These are phyloP conservation scores for Malurus cyaneus DNA, from an alignment of 2,113 vertebrate species.

Conservation along the genomic window DNA sequence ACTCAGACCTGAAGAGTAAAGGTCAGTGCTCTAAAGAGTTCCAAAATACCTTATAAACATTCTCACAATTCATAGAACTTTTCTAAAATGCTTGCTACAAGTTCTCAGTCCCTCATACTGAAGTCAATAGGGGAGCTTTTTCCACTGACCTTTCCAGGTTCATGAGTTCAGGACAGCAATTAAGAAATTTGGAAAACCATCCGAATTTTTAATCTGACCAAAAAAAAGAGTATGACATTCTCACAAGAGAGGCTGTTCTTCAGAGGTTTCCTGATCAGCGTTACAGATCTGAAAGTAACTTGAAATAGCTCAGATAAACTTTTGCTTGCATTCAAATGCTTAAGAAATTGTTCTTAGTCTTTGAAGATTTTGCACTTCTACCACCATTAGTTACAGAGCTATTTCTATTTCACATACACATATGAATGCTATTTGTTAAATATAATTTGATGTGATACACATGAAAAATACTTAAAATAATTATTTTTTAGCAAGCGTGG, in stretches of 20 bases:
- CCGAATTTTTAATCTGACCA: neutral
- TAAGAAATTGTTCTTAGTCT: neutral
- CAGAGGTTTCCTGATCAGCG: neutral
- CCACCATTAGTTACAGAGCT: neutral
- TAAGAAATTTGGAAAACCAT: neutral
- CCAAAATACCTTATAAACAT: neutral
- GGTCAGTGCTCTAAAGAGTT: neutral
- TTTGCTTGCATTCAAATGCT: neutral
- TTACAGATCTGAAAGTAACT: neutral
- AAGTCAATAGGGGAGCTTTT: neutral
- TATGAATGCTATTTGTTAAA: constrained; percentile 4
- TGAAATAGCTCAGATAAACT: neutral
- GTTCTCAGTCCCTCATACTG: neutral
- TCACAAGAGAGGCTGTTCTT: neutral
- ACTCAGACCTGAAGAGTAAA: neutral
- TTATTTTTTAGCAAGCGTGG: neutral
- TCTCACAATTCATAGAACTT: neutral
- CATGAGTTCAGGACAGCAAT: neutral
- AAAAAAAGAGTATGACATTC: neutral
- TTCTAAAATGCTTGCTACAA: neutral
- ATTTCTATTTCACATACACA: neutral
- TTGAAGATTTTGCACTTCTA: constrained; percentile 2
- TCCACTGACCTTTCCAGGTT: neutral
- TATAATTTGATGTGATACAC: constrained; percentile 4
- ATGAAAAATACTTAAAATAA: constrained; percentile 11